Evolutionary conservation across 1,140 invertebrate genomes (phyloP), one percentile per base, ranked within the genome.

Genomic region (Cheumatopsyche charites): DNA sequence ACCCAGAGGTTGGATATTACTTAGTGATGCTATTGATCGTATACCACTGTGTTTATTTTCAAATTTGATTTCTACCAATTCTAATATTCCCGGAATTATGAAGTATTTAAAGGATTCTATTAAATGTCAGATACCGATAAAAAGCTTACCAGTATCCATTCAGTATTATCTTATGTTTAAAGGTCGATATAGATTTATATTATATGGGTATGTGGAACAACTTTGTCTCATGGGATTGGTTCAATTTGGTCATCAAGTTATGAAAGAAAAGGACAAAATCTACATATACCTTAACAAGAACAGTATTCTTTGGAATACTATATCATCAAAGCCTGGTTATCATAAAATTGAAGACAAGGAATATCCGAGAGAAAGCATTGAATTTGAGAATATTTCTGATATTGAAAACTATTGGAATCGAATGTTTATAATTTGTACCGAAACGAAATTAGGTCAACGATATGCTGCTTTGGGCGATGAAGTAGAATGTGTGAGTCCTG

Each of bases 321-420:
- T 83, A 0, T 79, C 82, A 0, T 90, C 89, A 6, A 76, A 81
- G 0, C 82, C 85, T 1, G 85, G 87, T 4, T 91, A 91, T 79
- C 83, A 89, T 73, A 83, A 86, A 71, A 85, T 90, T 1, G 84
- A 86, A 7, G 81, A 87, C 0, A 86, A 86, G 43, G 77, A 81
- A 1, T 91, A 90, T 78, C 80, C 83, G 0, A 75, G 79, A 3
- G 80, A 82, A 0, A 78, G 77, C 0, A 91, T 88, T 75, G 45
- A 77, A 12, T 91, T 93, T 74, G 75, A 84, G 0, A 80, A 78
- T 1, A 74, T 85, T 1, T 71, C 82, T 13, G 84, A 87, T 72
- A 80, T 92, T 0, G 85, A 90, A 15, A 83, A 85, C 19, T 92
- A 90, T 79, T 93, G 91, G 91, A 84, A 85, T 72, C 87, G 90